Base-by-base conservation (phyloP, 2,113 vertebrate species). In the Galbula dea region DNA sequence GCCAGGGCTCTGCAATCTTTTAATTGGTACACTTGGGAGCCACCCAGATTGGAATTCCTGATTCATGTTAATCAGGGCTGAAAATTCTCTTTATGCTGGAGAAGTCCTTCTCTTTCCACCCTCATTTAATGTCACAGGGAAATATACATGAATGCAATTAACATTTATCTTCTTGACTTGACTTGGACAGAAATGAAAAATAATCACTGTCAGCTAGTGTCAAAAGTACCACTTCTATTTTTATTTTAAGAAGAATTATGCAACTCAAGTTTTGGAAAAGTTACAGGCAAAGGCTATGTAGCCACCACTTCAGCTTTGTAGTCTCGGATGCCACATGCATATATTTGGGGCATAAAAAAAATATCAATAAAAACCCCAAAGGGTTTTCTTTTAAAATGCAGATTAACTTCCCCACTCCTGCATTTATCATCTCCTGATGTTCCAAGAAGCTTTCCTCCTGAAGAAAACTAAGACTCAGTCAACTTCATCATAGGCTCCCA, bases 21-120 rank as follows among this genome's bases (percentile, higher is more conserved):
- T 97, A 96, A 97, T 93, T 97, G 94, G 94, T 80, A 96, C 96
- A 97, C 91, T 92, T 94, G 96, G 96, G 94, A 96, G 83, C 54
- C 78, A 94, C 78, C 48, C 68, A 94, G 88, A 96, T 97, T 74
- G 92, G 76, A 95, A 96, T 91, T 94, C 95, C 92, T 88, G 72
- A 96, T 96, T 96, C 96, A 96, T 94, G 92, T 77, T 96, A 96
- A 96, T 94, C 68, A 79, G 18, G 81, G 20, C 59, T 69, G 71
- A 95, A 97, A 94, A 77, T 72, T 91, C 92, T 95, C 90, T 95
- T 95, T 95, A 88, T 83, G 46, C 80, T 14, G 5, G 39, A 93
- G 39, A 83, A 81, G 54, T 65, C 66, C 83, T 84, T 90, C 63
- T 90, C 95, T 95, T 86, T 91, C 94, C 12, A 0, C 75, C 62